Base-by-base conservation (phyloP, 2,888 invertebrate genomes). In the Athalia cordata region DNA sequence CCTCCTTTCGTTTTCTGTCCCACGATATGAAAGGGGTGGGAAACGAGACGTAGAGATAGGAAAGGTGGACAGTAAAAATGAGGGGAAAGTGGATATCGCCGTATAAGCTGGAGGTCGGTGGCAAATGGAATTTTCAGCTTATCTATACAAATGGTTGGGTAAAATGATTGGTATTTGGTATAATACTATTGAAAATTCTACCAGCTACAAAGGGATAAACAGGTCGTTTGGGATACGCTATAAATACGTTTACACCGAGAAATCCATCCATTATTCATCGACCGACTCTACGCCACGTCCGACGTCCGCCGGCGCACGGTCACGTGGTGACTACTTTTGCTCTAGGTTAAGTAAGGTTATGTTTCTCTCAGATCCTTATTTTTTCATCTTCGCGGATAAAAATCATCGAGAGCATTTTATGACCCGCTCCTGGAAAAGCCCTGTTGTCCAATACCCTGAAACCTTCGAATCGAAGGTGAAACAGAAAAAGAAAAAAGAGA, bases 231-330 rank as follows among this genome's bases (percentile, higher is more conserved):
- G 62, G 75, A 75, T 75, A 50, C 52, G 75, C 75, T 75, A 75
- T 75, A 75, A 75, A 75, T 75, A 75, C 75, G 64, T 64, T 75
- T 49, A 75, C 75, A 75, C 15, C 75, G 62, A 75, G 75, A 75
- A 75, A 75, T 8, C 62, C 49, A 75, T 75, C 75, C 75, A 75
- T 75, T 75, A 75, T 75, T 75, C 75, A 75, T 75, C 75, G 75
- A 64, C 50, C 64, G 75, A 2, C 29, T 61, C 72, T 64, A 75
- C 75, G n/a, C n/a, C n/a, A n/a, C n/a, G n/a, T n/a, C n/a, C 75
- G 75, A 29, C 62, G 61, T 75, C 62, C 75, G 59, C 3, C 72
- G 72, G 57, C 70, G 55, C 55, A 70, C 43, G 70, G 11, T 29
- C 29, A 29, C 2, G 29, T 29, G 29, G 29, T 1, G 29, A 29